Evolutionary conservation across 1,140 invertebrate genomes (phyloP), one percentile per base, ranked within the genome.

Genomic region (Brachionus koreanus): DNA sequence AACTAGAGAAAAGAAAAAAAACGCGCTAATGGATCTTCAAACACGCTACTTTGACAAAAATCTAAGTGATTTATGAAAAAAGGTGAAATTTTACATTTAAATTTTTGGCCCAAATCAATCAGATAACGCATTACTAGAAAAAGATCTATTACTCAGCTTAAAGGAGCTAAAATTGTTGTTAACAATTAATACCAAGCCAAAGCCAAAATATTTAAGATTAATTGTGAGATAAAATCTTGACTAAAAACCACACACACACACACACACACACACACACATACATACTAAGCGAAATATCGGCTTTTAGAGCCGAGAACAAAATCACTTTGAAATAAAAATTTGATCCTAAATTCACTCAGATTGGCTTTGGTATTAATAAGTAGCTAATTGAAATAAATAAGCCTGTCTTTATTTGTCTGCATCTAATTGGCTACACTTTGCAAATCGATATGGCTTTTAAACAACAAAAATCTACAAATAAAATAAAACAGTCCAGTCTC

Each of bases 61-160:
- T 69, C 16, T 69, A 33, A 65, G 65, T 69, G 65, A 69, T 69
- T 37, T 69, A 69, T 69, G 65, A 16, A 39, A 69, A 69, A 69
- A 29, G 65, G 65, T 69, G 65, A 69, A 69, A 69, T 16, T 35
- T 69, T 69, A 9, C 65, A 69, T 69, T 69, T 69, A 69, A 69
- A 69, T 69, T 19, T 69, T 69, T 69, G 16, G n/a, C 16, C 49
- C 19, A 57, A 7, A 57, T 69, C n/a, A 16, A 57, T 57, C 65
- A 37, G 65, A 69, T 69, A 69, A 69, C 33, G 37, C 65, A 39
- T n/a, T 19, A 69, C 29, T 16, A 37, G n/a, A 69, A 69, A 69
- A 69, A 39, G 35, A 69, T 69, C 65, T 39, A 69, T 69, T 69
- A 69, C 65, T 69, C 65, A 69, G 37, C 33, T 16, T n/a, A 69